These are phyloP conservation scores for Gonatopus flavifemur DNA, from an alignment of 1,140 invertebrate species.

Conservation along the genomic window DNA sequence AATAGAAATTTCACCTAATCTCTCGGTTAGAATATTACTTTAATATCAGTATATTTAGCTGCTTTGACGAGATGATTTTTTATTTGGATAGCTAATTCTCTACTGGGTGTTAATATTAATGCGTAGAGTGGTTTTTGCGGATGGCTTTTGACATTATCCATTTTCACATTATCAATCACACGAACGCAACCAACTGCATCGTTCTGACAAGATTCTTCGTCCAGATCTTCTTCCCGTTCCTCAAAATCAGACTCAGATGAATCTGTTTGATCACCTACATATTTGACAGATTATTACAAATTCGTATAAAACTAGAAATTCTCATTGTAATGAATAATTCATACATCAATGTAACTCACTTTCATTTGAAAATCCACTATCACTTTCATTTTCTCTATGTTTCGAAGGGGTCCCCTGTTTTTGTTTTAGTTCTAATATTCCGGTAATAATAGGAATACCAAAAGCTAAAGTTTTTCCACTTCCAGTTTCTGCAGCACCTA, in stretches of 20 bases:
- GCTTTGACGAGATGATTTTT: slow-evolving; percentile 79
- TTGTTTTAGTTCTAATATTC: slow-evolving; percentile 74
- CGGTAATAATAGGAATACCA: slow-evolving; percentile 87
- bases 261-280: slow-evolving; percentile 42
- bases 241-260: slow-evolving; percentile 39
- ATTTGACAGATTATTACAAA: slow-evolving; percentile 15
- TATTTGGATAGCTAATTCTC: slow-evolving; percentile 94
- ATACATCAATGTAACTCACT: background rate
- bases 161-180: slow-evolving; percentile 63
- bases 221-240: slow-evolving; percentile 46
- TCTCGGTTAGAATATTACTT: slow-evolving; percentile 57
- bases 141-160: slow-evolving; percentile 27
- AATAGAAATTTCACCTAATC: no score
- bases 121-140: slow-evolving; percentile 69
- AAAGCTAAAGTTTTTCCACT: slow-evolving; percentile 98
- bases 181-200: slow-evolving; percentile 63
- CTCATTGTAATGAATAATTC: background rate
- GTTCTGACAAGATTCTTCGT: slow-evolving; percentile 19
- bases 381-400: slow-evolving; percentile 13
- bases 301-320: background rate
- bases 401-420: slow-evolving; percentile 38
- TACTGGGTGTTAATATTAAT: slow-evolving; percentile 89
- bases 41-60: slow-evolving; percentile 80
- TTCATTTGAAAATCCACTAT: background rate
- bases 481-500: slow-evolving; percentile 96